Conservation (phyloP, 37 sponge, comb jelly and placozoan genomes). For the Diacarnus erythraeanus region DNA sequence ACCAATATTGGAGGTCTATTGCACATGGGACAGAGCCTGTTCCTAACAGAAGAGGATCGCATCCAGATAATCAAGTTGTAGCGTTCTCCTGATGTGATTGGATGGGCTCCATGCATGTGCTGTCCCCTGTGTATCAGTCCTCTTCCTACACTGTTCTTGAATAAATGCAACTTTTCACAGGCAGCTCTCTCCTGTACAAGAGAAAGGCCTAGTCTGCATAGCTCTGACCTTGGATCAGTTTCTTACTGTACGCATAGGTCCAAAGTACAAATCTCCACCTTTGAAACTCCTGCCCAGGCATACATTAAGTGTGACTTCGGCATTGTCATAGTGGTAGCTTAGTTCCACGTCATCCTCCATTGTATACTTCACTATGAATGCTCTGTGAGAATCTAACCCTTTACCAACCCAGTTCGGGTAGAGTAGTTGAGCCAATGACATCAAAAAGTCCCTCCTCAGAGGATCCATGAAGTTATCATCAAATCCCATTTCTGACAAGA, state of each 20-base stretch:
- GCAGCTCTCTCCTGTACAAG: not conserved
- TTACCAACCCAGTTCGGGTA: slow-evolving; percentile 75
- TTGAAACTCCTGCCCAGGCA: slow-evolving; percentile 72
- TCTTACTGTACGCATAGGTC: slow-evolving; percentile 62
- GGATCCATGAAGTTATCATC: slow-evolving; percentile 58
- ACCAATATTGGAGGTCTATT: slow-evolving; percentile 51
- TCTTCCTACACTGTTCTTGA: slow-evolving; percentile 48
- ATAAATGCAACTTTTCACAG: not conserved
- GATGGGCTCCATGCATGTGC: slow-evolving; percentile 74
- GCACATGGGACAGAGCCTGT: slow-evolving; percentile 83
- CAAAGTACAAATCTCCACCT: slow-evolving; percentile 79
- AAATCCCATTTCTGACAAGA: slow-evolving; percentile 80
- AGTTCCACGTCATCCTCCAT: slow-evolving; percentile 70
- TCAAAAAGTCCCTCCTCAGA: slow-evolving; percentile 49
- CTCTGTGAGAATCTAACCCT: slow-evolving; percentile 79
- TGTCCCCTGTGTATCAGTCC: slow-evolving; percentile 73
- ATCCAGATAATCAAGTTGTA: slow-evolving; percentile 87
- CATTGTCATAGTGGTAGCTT: slow-evolving; percentile 87
- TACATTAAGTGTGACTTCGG: slow-evolving; percentile 88
- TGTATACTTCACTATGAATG: slow-evolving; percentile 71
- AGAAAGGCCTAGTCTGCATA: not conserved
- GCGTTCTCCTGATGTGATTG: slow-evolving; percentile 61
- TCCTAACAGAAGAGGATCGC: slow-evolving; percentile 76
- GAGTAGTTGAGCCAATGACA: slow-evolving; percentile 62
- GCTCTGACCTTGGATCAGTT: too few species aligned